Percentiles rank a stretch among this genome's conserved stretches.
Evolutionary conservation across 1,140 invertebrate species (phyloP).

Genomic region (Bombus picipes): DNA sequence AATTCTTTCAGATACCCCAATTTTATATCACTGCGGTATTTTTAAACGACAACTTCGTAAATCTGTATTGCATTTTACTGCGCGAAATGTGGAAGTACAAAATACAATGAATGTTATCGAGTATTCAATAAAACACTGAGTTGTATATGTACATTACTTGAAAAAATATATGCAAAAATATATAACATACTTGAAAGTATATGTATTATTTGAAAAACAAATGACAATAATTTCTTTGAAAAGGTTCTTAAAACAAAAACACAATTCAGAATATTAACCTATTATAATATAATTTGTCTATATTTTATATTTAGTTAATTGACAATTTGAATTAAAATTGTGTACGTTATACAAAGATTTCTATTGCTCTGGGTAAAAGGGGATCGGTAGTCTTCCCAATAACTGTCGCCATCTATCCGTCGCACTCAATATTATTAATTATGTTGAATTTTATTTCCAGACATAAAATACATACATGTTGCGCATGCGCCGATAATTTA

Average conservation of each 20-base stretch:
- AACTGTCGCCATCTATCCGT: slow-evolving; percentile 41
- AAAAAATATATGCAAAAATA: no score
- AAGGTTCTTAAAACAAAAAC: neutral
- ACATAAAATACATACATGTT: neutral
- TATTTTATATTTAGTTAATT: neutral
- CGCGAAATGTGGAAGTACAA: neutral
- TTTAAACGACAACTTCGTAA: neutral
- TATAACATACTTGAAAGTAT: neutral
- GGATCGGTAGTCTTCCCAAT: neutral
- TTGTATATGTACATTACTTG: no score
- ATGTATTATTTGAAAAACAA: no score
- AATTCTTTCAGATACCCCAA: neutral
- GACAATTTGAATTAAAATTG: neutral
- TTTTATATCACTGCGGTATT: neutral
- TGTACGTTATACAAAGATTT: neutral
- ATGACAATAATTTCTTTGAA: neutral
- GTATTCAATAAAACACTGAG: neutral
- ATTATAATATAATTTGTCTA: neutral
- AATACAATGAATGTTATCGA: neutral
- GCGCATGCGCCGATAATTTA: slow-evolving; percentile 32
- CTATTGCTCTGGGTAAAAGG: slow-evolving; percentile 1
- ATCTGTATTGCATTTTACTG: neutral
- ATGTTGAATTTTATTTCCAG: neutral
- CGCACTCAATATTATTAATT: slow-evolving; percentile 22
- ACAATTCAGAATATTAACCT: neutral